phyloP scores from a whole-genome alignment of 37 sponge, comb jelly and placozoan genomes.

The Spongia lamella region DNA sequence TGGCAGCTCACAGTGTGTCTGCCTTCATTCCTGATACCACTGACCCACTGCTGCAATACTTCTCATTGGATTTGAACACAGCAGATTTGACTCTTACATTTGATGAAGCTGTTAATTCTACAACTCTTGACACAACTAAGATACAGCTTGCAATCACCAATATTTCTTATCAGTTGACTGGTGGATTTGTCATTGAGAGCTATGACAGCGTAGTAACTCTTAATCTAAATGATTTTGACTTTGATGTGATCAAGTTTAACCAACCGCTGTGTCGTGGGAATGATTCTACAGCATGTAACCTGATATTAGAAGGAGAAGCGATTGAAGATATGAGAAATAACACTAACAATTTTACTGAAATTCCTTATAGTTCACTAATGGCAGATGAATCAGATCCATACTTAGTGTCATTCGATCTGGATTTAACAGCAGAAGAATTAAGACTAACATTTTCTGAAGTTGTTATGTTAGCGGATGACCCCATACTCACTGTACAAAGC shows the following conservation, averaged over 20 bases:
- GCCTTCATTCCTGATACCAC: constrained; percentile 50
- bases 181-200: constrained; percentile 74
- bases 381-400: constrained; percentile 64
- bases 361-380: constrained; percentile 15
- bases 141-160: constrained; percentile 24
- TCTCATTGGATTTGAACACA: constrained; percentile 79
- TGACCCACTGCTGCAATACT: constrained; percentile 48
- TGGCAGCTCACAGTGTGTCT: constrained; percentile 41
- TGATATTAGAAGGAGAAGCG: constrained; percentile 42
- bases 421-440: constrained; percentile 70
- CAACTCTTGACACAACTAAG: constrained; percentile 40
- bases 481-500: neutral
- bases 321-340: constrained; percentile 66
- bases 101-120: constrained; percentile 78
- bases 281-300: constrained; percentile 30
- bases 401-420: constrained; percentile 77
- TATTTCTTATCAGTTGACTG: constrained; percentile 48
- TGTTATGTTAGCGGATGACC: constrained; percentile 2
- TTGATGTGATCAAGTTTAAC: constrained; percentile 63
- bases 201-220: constrained; percentile 56
- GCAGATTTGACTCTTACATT: constrained; percentile 78
- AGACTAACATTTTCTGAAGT: constrained; percentile 83
- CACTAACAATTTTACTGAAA: constrained; percentile 25
- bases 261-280: constrained; percentile 26
- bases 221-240: constrained; percentile 74